Evolutionary conservation across 2,888 invertebrate genomes (phyloP).

Genomic region (Mechanitis messenoides): DNA sequence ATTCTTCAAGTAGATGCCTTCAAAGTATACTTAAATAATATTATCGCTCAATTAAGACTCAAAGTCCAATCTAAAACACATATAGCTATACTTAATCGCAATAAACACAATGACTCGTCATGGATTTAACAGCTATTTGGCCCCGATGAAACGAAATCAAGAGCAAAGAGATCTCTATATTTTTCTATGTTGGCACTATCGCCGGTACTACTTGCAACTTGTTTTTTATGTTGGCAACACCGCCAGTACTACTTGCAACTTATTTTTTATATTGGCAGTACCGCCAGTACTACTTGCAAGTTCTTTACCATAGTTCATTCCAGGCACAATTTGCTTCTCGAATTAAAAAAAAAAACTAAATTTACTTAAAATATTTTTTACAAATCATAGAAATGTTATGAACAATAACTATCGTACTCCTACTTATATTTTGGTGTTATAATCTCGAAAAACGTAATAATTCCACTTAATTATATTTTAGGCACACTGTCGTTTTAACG

Average conservation of each 20-base stretch:
- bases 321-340: conserved; percentile 4
- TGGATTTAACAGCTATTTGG: conserved; percentile 72
- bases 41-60: conserved; percentile 17
- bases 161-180: conserved; percentile 55
- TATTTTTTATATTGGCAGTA: conserved; percentile 10
- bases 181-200: conserved; percentile 9
- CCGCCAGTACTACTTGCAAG: not conserved
- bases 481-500: conserved; percentile 35
- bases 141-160: conserved; percentile 67
- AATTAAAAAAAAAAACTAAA: conserved; percentile 4
- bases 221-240: not conserved
- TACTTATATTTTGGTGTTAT: conserved; percentile 63
- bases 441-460: conserved; percentile 52
- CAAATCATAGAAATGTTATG: conserved; percentile 12
- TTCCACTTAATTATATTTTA: conserved; percentile 34
- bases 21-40: conserved; percentile 21
- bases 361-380: conserved; percentile 15
- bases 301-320: not conserved
- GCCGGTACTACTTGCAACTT: not conserved
- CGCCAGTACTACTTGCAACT: conserved; percentile 1
- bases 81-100: conserved; percentile 29
- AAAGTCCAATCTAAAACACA: conserved; percentile 23
- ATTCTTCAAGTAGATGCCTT: conserved; percentile 17
- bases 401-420: conserved; percentile 29
- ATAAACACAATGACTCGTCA: conserved; percentile 61